Evolutionary conservation across 2,797 vertebrate genomes (phyloP), one percentile per base, ranked within the genome.

Genomic region (Sarcophilus harrisii): DNA sequence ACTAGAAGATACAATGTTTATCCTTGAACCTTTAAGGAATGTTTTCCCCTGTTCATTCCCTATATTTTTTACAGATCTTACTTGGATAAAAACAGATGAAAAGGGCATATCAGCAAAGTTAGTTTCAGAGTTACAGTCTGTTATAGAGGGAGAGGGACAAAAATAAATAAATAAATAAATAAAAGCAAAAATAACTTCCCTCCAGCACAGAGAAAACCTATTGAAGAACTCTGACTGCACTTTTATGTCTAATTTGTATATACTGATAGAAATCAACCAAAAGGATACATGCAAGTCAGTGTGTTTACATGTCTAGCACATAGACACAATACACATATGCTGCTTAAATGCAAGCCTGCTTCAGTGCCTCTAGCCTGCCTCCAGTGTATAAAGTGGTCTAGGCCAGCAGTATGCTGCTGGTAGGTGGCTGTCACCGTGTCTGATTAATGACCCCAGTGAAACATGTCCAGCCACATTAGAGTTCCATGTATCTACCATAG

Each of bases 401-500:
- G 98, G 98, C 98, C 98, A 97, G 99, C 99, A 93, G 98, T 98
- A 91, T 91, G 98, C 98, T 97, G 99, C 98, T 97, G 98, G 99
- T 98, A 99, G 99, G 99, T 99, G 99, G 99, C 99, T 99, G 99
- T 99, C 99, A 99, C 99, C 49, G 97, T 97, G 98, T 99, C 99
- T 99, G 99, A 99, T 99, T 99, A 99, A 99, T 99, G 99, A 99
- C 99, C 99, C 99, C 99, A 98, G 99, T 99, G 99, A 99, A 99
- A 99, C 99, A 99, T 99, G 99, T 99, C 99, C 99, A 99, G 99
- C 99, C 99, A 99, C 99, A 99, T 99, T 99, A 99, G 99, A 99
- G 99, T 99, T 99, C 99, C 99, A 99, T 99, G 99, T 99, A 99
- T 99, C 99, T 99, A 99, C 99, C 98, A 98, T 98, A 98, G 99